Evolutionary conservation across 2,797 vertebrate genomes (phyloP), one percentile per base, ranked within the genome.

Genomic region (Takifugu ocellatus): DNA sequence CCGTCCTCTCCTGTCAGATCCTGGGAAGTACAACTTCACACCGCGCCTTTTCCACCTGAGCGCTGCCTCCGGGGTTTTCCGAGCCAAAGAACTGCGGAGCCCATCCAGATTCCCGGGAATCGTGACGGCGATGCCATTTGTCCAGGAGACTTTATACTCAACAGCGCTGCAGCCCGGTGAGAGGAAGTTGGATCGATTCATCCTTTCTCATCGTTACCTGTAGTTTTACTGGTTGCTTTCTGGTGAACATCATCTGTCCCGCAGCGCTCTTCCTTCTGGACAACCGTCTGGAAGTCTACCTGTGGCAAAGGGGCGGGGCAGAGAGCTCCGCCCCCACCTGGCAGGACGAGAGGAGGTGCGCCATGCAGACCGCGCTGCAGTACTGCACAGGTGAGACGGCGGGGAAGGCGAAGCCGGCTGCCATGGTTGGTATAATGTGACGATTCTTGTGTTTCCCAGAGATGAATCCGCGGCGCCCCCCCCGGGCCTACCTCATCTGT

Each of bases 281-380:
- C 74, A 93, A 93, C 77, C 86, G 72, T 17, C 77, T 93, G 75
- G 92, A 93, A 81, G 89, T 93, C 26, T 93, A 93, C 80, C 79
- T 93, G 78, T 93, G 92, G 92, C 90, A 92, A 82, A 78, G 87
- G 57, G 77, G 71, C 75, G 0, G 76, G 78, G 45, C 79, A 0
- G 84, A 87, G 61, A 59, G 63, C 68, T 77, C 84, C 0, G 68
- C 74, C 1, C 66, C 75, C 0, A 75, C 79, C 44, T 79, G 92
- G 91, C 78, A 83, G 43, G 63, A 27, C 0, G 85, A 91, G 82
- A 83, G 84, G 49, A 86, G 79, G 68, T 90, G 90, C 21, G 91
- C 91, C 68, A 90, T 93, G 91, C 84, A 93, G 85, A 92, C 89
- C 0, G 83, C 60, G 0, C 86, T 93, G 53, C 88, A 90, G 58